Conservation (phyloP, 2,797 vertebrate species). For the Pangasius sanitwongsei region DNA sequence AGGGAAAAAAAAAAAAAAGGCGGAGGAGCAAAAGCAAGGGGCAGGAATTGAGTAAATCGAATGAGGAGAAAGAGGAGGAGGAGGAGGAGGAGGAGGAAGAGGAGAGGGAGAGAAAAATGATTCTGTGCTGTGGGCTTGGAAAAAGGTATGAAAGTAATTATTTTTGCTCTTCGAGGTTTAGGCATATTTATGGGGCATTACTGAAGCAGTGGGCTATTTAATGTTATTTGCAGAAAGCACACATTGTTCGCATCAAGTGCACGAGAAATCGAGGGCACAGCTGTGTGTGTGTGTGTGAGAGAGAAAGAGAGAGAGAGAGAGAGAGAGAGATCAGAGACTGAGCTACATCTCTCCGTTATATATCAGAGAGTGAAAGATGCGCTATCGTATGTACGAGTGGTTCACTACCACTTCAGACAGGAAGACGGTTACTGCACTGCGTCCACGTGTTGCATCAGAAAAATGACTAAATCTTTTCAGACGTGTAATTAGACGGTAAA, state of each 20-base stretch:
- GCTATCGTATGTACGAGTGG: conserved; percentile 12
- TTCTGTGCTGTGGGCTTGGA: conserved; percentile 61
- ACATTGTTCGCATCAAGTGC: conserved; percentile 74
- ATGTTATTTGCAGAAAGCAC: conserved; percentile 76
- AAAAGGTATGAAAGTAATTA: conserved; percentile 73
- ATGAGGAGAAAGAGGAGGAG: neutral
- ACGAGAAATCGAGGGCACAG: conserved; percentile 65
- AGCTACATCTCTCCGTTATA: conserved; percentile 27
- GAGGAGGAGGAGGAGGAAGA: conserved; percentile 12
- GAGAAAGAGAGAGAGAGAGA: conserved; percentile 40
- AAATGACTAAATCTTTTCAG: neutral
- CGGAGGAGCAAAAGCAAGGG: conserved; percentile 42
- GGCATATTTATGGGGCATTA: conserved; percentile 77
- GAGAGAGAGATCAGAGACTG: conserved; percentile 6
- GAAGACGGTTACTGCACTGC: conserved; percentile 1
- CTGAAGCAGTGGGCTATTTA: conserved; percentile 68
- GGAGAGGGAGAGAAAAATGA: conserved; percentile 55
- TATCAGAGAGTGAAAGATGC: conserved; percentile 11
- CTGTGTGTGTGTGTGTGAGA: conserved; percentile 39
- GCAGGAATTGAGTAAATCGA: conserved; percentile 1
- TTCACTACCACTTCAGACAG: conserved; percentile 25
- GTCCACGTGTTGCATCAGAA: conserved; percentile 34
- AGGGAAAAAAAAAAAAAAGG: conserved; percentile 35
- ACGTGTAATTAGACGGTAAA: neutral
- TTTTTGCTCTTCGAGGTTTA: conserved; percentile 69